Conservation (phyloP, 2,888 invertebrate species). For the Disparrhopalites patrizii region DNA sequence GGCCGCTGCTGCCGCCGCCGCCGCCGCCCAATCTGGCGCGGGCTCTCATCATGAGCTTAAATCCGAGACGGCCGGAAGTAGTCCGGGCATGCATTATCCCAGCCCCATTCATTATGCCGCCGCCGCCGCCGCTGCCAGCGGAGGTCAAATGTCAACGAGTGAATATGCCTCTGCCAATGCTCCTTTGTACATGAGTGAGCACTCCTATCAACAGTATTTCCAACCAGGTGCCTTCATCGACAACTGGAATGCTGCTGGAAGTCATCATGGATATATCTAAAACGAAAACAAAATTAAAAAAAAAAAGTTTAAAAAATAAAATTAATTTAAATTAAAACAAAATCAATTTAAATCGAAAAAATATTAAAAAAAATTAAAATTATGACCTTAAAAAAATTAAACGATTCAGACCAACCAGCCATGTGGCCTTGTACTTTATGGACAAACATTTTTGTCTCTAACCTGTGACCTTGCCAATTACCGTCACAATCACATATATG, state of each 20-base stretch:
- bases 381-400: too few relatives aligned
- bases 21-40: slow-evolving; percentile 26
- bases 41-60: slow-evolving; percentile 34
- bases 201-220: slow-evolving; percentile 46
- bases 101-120: slow-evolving; percentile 33
- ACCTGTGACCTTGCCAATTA: too few relatives aligned
- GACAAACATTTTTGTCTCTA: too few relatives aligned
- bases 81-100: slow-evolving; percentile 34
- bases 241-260: slow-evolving; percentile 31
- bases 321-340: too few relatives aligned
- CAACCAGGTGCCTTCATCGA: slow-evolving; percentile 36
- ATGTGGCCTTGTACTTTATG: too few relatives aligned
- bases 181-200: slow-evolving; percentile 41
- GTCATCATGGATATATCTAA: slow-evolving; percentile 23
- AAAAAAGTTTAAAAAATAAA: too few relatives aligned
- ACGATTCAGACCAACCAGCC: too few relatives aligned
- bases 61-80: background rate
- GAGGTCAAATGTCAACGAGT: slow-evolving; percentile 21
- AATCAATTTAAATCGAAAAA: too few relatives aligned
- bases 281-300: too few relatives aligned
- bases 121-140: slow-evolving; percentile 27
- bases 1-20: slow-evolving; percentile 30
- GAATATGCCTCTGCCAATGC: slow-evolving; percentile 33
- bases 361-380: too few relatives aligned
- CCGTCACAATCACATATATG: too few relatives aligned